phyloP scores from a whole-genome alignment of 2,113 vertebrate genomes.

The human region GRCh38 chr14:39871001-39871500 shows the following conservation, averaged over 20 bases:
- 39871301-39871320: not conserved
- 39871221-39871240: not conserved
- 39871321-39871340: not conserved
- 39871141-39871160: not conserved
- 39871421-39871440: not conserved
- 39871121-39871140: not conserved
- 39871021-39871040: not conserved
- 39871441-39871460: not conserved
- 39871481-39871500: not conserved
- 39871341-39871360: not conserved
- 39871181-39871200: not conserved
- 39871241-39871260: not conserved
- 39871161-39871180: not conserved
- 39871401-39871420: not conserved
- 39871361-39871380: not conserved
- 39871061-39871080: not conserved
- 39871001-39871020: not conserved
- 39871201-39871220: not conserved
- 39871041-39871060: not conserved
- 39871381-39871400: not conserved
- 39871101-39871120: not conserved
- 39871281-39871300: not conserved
- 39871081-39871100: not conserved
- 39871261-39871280: not conserved
- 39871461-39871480: not conserved